Evolutionary conservation across 2,888 invertebrate species (phyloP), one percentile per base, ranked within the genome.

Genomic region (Arctia plantaginis): DNA sequence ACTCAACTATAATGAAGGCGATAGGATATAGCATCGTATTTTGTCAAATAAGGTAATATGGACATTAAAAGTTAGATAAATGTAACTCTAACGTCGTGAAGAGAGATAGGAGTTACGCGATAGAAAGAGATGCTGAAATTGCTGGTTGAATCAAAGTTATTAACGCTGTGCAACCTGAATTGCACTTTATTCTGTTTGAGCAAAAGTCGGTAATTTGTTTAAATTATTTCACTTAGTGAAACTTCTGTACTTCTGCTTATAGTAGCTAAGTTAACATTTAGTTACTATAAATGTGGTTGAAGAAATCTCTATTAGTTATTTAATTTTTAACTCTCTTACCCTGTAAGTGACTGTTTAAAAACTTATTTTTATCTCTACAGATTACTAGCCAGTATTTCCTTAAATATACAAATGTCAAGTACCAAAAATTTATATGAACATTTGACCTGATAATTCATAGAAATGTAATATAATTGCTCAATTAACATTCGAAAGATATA

Each of bases 401-500:
- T 55, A 10, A 55, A 20, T 12, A 12, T 55, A n/a, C 1, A 55
- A 55, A 3, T 10, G 7, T 12, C 23, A 55, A 55, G 51, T 55
- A 55, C 51, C n/a, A 1, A 6, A 59, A 30, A 6, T 13, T 59
- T 62, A 27, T 3, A 30, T 15, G 18, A 55, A 62, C 62, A 69
- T 62, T 2, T 30, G n/a, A 20, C 30, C 18, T 12, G 30, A 41
- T 27, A 27, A 69, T 20, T 62, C 62, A 30, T 59, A 41, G 15
- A 69, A 80, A 78, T 76, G 76, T 59, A 82, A 78, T 73, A 78
- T 82, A 73, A 80, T 69, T 64, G 70, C 66, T 62, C 79, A 82
- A 81, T 84, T 84, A 81, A 73, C 79, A 84, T 81, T 73, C 75
- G 35, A 73, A 76, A 67, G 69, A 74, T 77, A 79, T 77, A 80